Evolutionary conservation across 1,140 invertebrate species (phyloP).

Genomic region (Batillaria attramentaria): DNA sequence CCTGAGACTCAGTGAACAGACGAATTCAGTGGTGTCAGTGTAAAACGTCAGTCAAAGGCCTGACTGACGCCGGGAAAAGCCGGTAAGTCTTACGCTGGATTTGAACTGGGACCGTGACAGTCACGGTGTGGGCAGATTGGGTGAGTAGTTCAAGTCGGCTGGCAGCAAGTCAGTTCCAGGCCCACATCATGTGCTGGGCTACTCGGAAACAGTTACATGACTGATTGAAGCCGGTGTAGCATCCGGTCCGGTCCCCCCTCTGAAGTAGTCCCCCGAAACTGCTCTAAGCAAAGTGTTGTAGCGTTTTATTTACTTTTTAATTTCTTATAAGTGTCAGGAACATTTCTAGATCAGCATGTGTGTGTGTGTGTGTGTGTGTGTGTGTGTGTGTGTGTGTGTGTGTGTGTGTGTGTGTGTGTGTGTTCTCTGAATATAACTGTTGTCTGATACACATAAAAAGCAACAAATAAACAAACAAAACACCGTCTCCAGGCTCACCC

Average conservation of each 20-base stretch:
- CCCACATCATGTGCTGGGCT: background rate
- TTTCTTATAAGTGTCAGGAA: background rate
- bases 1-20: too few relatives aligned
- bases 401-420: background rate
- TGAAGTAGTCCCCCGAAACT: too few relatives aligned
- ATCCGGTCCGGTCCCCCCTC: too few relatives aligned
- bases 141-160: too few relatives aligned
- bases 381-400: conserved; percentile 10
- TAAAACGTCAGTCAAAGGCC: too few relatives aligned
- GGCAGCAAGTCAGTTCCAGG: too few relatives aligned
- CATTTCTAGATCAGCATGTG: background rate
- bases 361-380: background rate
- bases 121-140: too few relatives aligned
- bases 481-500: background rate
- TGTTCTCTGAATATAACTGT: background rate
- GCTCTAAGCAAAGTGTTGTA: too few relatives aligned
- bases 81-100: too few relatives aligned
- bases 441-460: background rate
- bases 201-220: background rate
- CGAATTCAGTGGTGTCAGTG: too few relatives aligned
- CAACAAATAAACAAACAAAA: conserved; percentile 10
- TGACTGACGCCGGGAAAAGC: too few relatives aligned
- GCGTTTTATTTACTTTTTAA: background rate
- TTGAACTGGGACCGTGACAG: too few relatives aligned
- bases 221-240: background rate